Evolutionary conservation across 2,888 invertebrate species (phyloP), one percentile per base, ranked within the genome.

Genomic region (Drosophila infuscata): DNA sequence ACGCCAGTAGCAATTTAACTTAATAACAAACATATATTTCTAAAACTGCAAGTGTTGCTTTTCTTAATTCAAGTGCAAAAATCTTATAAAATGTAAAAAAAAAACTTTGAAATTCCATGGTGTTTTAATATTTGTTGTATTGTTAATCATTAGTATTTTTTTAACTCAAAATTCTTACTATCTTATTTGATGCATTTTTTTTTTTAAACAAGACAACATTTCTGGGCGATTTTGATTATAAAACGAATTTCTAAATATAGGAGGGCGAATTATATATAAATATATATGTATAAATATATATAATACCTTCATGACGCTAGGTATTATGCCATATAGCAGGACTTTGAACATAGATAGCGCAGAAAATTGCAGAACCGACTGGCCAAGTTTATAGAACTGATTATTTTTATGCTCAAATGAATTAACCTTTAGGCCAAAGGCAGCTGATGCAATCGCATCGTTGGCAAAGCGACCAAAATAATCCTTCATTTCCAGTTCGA

Each of bases 381-480:
- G 94, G 3, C 94, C 94, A 88, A 93, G 94, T 3, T 79, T 70
- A 74, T 94, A 95, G 88, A 95, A 95, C 41, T 94, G 91, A 79
- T 95, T 95, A 20, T 94, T 83, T 43, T 90, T 91, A 2, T 95
- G 92, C 17, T 89, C 83, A 32, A 94, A 92, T 0, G 95, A 95
- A 86, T 95, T 93, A 3, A 95, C 93, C 69, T 90, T 91, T 1
- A 94, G 80, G 2, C 94, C 94, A 76, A 94, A 94, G 0, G 94
- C 94, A 32, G 92, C 91, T 0, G 93, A 92, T 0, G 94, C 94
- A 30, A 94, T 94, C 0, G 93, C 93, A 80, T 94, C 94, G 53
- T 92, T 94, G 35, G 91, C 79, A 60, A 81, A 91, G 6, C 91
- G 78, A 25, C 78, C 89, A 60, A 81, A 88, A 48, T 91, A 90